phyloP scores from a whole-genome alignment of 2,113 vertebrate species.

The Opisthocomus hoazin region DNA sequence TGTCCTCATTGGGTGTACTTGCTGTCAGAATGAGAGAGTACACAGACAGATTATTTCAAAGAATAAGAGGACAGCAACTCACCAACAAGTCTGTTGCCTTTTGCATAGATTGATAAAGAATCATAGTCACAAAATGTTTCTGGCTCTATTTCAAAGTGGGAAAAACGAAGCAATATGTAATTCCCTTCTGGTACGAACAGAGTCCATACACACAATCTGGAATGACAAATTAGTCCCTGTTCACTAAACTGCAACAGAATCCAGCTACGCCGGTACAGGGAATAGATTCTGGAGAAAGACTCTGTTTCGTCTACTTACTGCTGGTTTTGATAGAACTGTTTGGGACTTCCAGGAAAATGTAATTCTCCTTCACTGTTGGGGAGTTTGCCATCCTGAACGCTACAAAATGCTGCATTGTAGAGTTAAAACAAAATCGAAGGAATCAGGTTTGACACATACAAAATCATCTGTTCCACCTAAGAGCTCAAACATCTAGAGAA shows the following conservation, averaged over 20 bases:
- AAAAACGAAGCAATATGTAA: conserved; percentile 71
- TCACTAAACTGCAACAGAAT: background rate
- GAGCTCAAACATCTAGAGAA: background rate
- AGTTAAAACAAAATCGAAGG: background rate
- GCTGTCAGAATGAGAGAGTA: background rate
- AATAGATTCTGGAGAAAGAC: background rate
- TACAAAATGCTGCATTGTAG: conserved; percentile 65
- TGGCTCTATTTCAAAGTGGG: conserved; percentile 73
- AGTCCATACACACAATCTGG: conserved; percentile 78
- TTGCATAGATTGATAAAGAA: conserved; percentile 71
- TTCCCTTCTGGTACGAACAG: conserved; percentile 62
- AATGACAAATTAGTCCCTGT: background rate
- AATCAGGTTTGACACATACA: background rate
- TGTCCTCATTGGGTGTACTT: background rate
- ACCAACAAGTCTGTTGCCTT: conserved; percentile 69
- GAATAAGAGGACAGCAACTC: conserved; percentile 17
- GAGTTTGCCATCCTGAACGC: conserved; percentile 60
- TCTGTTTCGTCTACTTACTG: conserved; percentile 69
- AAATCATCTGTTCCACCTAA: background rate
- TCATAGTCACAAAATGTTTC: conserved; percentile 71
- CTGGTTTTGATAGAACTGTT: conserved; percentile 68
- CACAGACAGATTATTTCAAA: background rate
- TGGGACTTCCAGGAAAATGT: conserved; percentile 66
- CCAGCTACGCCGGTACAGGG: rapidly evolving
- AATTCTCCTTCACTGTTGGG: conserved; percentile 67